A percentile compares a stretch with the other conserved stretches of the same genome.
These are phyloP conservation scores for Xyrauchen texanus DNA, from an alignment of 2,113 vertebrate species.

Conservation along the genomic window DNA sequence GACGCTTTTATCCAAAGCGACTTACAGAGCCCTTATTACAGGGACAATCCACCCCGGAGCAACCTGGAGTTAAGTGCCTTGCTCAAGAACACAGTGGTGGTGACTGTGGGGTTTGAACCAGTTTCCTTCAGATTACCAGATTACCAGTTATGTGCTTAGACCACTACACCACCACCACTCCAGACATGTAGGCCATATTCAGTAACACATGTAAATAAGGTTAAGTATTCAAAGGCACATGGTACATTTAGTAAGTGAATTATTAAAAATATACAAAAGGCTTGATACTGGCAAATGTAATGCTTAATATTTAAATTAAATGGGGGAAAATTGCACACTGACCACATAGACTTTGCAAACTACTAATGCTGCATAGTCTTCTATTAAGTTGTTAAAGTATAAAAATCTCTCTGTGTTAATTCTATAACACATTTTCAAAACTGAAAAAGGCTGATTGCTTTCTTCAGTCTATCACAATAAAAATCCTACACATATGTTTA, in stretches of 20 bases:
- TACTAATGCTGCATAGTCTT: neutral
- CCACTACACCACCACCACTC: too few species aligned
- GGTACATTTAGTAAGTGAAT: neutral
- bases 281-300: conserved; percentile 5
- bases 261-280: neutral
- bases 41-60: too few species aligned
- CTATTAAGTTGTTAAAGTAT: neutral
- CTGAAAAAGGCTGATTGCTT: too few species aligned
- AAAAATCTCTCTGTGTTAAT: neutral
- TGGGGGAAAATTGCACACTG: neutral
- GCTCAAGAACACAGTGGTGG: too few species aligned
- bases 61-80: too few species aligned
- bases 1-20: too few species aligned
- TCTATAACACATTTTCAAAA: neutral
- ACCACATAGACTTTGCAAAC: neutral
- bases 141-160: too few species aligned
- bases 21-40: too few species aligned
- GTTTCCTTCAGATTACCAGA: too few species aligned
- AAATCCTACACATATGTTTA: neutral
- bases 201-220: neutral
- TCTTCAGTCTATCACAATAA: neutral
- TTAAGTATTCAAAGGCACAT: neutral
- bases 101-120: too few species aligned
- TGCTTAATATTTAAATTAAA: conserved; percentile 15
- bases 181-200: too few species aligned